Base-by-base conservation (phyloP, 2,888 invertebrate genomes). In the Scaptomyza caliginosa region DNA sequence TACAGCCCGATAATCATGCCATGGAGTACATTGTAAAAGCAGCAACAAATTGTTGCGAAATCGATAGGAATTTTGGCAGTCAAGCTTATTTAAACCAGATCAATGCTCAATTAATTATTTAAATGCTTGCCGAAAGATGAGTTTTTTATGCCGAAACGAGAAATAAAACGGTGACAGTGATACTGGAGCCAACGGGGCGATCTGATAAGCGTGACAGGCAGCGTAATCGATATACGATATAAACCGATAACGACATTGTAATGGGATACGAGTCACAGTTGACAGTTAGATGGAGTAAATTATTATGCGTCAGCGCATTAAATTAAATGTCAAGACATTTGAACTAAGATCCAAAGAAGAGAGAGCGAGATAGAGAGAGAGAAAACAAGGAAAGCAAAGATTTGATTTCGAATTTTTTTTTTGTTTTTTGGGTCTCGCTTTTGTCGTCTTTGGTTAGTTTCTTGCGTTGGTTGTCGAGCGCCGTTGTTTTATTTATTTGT, bases 401-500 rank as follows among this genome's bases (percentile, higher is more conserved):
- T 67, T 68, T 56, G 51, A 54, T 67, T 74, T 74, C 43, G 56
- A 60, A 43, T 60, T 59, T 38, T 48, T 45, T 36, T 52, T 65
- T 40, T 52, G 7, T 43, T 23, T 13, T 24, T 11, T 40, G 30
- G 19, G 24, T 13, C 43, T 36, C 16, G 38, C 55, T 56, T 55
- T 59, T 46, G 30, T 51, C 45, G 45, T 49, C 38, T 56, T 28
- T 42, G 8, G 45, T 26, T 30, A 28, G 54, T 34, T 51, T 24
- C 24, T 24, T 24, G 2, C 2, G 40, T 30, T 48, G 16, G 42
- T 34, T 32, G 34, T 43, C 52, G 64, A 57, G 57, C 52, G 59
- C 72, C 74, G 88, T 84, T 88, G 88, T 79, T 83, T 84, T 88
- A 84, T 88, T 88, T 86, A 87, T 86, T 83, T 86, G 87, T 79